Evolutionary conservation across 2,797 vertebrate genomes (phyloP).

Genomic region (Capromys pilorides): DNA sequence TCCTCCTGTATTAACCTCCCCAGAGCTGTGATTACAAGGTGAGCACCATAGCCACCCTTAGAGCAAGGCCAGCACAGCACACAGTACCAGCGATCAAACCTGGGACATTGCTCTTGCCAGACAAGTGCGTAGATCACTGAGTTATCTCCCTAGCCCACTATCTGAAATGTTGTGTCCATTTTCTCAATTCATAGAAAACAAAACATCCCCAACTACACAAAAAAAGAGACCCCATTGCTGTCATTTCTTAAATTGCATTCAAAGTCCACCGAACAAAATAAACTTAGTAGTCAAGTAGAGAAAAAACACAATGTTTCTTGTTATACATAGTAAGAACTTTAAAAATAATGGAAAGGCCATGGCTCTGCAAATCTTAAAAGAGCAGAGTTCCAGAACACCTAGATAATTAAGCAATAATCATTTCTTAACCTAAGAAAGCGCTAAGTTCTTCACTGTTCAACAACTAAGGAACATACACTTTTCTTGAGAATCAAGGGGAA

Average conservation of each 20-base stretch:
- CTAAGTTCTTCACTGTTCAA: background rate
- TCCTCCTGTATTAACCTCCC: no score
- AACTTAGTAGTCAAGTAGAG: background rate
- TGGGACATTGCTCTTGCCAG: no score
- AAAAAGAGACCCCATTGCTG: background rate
- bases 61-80: no score
- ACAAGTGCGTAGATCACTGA: no score
- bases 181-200: conserved; percentile 19
- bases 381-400: background rate
- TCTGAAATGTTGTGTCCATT: background rate
- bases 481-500: background rate
- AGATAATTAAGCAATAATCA: conserved; percentile 44
- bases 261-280: conserved; percentile 48
- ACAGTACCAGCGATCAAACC: no score
- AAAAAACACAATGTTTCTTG: background rate
- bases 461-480: background rate
- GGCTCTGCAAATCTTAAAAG: background rate
- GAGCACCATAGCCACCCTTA: no score
- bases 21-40: no score
- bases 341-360: conserved; percentile 46
- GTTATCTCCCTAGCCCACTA: no score
- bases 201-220: background rate
- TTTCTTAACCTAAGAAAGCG: background rate
- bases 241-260: conserved; percentile 36
- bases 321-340: background rate